phyloP scores from a whole-genome alignment of 2,113 vertebrate genomes.

The Eubucco bourcierii region DNA sequence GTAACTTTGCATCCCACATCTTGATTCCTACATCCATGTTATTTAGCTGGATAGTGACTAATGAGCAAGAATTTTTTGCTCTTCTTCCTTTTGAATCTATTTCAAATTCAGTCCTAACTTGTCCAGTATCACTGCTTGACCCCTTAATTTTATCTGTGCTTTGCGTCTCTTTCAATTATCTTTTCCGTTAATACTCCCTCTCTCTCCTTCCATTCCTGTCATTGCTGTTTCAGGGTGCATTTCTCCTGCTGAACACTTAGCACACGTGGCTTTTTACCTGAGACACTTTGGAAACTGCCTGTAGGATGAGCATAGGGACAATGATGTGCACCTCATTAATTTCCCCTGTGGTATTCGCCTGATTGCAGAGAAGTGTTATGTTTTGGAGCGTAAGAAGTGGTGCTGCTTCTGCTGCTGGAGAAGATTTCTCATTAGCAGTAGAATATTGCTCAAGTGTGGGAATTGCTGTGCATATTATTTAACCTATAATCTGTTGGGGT shows the following conservation, averaged over 20 bases:
- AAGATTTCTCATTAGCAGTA: background rate
- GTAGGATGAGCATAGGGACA: background rate
- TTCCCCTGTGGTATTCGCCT: background rate
- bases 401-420: background rate
- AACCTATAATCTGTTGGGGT: background rate
- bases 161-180: background rate
- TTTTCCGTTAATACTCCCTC: background rate
- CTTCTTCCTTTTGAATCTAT: background rate
- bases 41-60: background rate
- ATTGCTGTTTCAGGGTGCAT: background rate
- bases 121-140: background rate
- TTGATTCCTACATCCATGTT: accelerated
- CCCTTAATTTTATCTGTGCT: background rate
- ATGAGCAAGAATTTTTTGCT: background rate
- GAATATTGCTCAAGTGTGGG: background rate
- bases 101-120: background rate
- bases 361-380: background rate
- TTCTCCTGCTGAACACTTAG: background rate
- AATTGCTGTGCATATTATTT: background rate
- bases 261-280: background rate
- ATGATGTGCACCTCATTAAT: background rate
- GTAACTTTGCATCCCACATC: background rate
- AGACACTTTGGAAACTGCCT: background rate
- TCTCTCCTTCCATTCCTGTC: background rate
- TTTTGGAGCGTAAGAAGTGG: background rate